These are phyloP conservation scores for Lepas anatifera DNA, from an alignment of 2,888 invertebrate genomes.

Conservation along the genomic window DNA sequence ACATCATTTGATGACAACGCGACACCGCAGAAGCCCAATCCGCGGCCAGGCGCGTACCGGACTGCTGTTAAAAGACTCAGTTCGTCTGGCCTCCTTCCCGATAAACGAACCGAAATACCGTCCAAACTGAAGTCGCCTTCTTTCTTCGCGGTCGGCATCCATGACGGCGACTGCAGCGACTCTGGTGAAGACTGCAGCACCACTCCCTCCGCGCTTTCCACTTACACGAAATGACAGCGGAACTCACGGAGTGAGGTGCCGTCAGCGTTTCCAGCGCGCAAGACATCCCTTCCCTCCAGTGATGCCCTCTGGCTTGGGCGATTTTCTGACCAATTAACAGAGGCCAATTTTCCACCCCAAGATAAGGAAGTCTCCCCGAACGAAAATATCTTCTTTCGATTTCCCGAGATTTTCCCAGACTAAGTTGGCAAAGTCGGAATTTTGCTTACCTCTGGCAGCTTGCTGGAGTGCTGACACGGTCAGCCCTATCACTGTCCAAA, in stretches of 20 bases:
- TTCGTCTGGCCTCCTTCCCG: slow-evolving; percentile 11
- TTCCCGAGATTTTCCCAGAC: too few species aligned
- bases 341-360: too few species aligned
- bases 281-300: neutral
- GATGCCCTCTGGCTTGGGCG: neutral
- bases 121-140: slow-evolving; percentile 19
- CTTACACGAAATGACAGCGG: slow-evolving; percentile 13
- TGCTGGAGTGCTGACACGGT: too few species aligned
- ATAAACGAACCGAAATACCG: slow-evolving; percentile 22
- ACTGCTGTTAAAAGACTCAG: slow-evolving; percentile 25
- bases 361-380: too few species aligned
- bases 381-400: too few species aligned
- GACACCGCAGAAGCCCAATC: slow-evolving; percentile 71
- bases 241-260: neutral
- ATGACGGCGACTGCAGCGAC: neutral
- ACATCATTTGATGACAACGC: slow-evolving; percentile 81
- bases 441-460: too few species aligned
- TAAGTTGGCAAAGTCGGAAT: too few species aligned
- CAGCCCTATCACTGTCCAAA: too few species aligned
- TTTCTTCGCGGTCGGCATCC: neutral
- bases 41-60: slow-evolving; percentile 49
- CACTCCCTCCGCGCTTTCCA: slow-evolving; percentile 13
- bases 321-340: neutral
- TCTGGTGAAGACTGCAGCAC: slow-evolving; percentile 1
- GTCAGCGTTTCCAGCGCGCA: neutral